Evolutionary conservation across 2,888 invertebrate species (phyloP).

Genomic region (Leptodirus hochenwartii): DNA sequence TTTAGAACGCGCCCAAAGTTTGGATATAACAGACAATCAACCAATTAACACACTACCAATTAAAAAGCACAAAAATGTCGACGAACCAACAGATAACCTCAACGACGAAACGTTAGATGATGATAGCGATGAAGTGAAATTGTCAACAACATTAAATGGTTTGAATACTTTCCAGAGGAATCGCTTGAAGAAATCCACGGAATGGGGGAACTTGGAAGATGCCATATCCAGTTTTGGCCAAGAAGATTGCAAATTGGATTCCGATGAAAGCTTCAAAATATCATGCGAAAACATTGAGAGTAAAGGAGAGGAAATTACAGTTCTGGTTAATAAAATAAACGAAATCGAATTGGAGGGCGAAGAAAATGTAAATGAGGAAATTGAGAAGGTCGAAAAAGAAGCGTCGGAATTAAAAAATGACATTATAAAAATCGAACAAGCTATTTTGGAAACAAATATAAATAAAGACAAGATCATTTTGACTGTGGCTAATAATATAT

Average conservation of each 20-base stretch:
- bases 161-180: conserved; percentile 48
- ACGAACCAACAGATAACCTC: conserved; percentile 23
- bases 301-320: conserved; percentile 21
- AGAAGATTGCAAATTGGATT: conserved; percentile 13
- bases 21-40: conserved; percentile 54
- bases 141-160: conserved; percentile 42
- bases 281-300: conserved; percentile 15
- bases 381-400: conserved; percentile 8
- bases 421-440: conserved; percentile 3
- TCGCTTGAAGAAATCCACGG: conserved; percentile 52
- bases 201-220: conserved; percentile 60
- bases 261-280: conserved; percentile 11
- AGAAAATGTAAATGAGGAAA: conserved; percentile 12
- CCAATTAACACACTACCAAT: conserved; percentile 19
- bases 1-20: conserved; percentile 59
- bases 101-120: too few relatives aligned
- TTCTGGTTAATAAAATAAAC: conserved; percentile 23
- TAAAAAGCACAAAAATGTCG: conserved; percentile 39
- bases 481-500: conserved; percentile 1
- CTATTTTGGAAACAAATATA: not conserved
- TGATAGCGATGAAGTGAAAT: conserved; percentile 26
- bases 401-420: conserved; percentile 8
- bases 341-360: conserved; percentile 20
- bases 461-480: too few relatives aligned
- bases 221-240: conserved; percentile 39